Base-by-base conservation (phyloP, 2,113 vertebrate species). In the Cromileptes altivelis region DNA sequence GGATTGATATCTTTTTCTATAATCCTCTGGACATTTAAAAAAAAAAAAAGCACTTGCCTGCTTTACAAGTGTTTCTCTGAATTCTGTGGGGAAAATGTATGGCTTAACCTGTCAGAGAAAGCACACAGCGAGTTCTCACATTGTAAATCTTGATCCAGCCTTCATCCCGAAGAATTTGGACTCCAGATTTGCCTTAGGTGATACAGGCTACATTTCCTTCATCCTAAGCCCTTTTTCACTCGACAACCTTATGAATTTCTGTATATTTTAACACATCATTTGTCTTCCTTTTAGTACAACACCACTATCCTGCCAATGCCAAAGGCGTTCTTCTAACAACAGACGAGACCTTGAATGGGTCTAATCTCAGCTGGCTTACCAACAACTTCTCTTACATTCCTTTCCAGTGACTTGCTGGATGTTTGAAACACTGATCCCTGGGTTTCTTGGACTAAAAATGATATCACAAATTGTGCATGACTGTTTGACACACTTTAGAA, bases 101-200 rank as follows among this genome's bases (percentile, higher is more conserved):
- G 56, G 58, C 67, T 86, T 81, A 85, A 65, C 61, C 50, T 90
- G 86, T 82, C 85, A 81, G 47, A 68, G 18, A 49, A 57, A 79
- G 69, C 67, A 58, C 78, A 76, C 63, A 7, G 18, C n/a, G 52
- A 78, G 62, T 72, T 88, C 77, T 88, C 80, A 85, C 88, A 56
- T 81, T 76, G 62, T 92, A 94, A 94, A 92, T 94, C 91, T 88
- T 85, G 67, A 85, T 53, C 71, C 74, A 65, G 64, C 18, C 40
- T 76, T 83, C 49, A 77, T 82, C 77, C 81, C 63, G 56, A 75
- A 84, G 82, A 79, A 85, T 85, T 89, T 61, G 60, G 37, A 78
- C 81, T 75, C 64, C 17, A 49, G 85, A 47, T 82, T 78, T 19
- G 89, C 93, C 90, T 63, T 25, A 80, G 91, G 88, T 90, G 75